A percentile compares a stretch with the other conserved stretches of the same genome.
phyloP scores from a whole-genome alignment of 2,113 vertebrate genomes.

The Puma concolor region DNA sequence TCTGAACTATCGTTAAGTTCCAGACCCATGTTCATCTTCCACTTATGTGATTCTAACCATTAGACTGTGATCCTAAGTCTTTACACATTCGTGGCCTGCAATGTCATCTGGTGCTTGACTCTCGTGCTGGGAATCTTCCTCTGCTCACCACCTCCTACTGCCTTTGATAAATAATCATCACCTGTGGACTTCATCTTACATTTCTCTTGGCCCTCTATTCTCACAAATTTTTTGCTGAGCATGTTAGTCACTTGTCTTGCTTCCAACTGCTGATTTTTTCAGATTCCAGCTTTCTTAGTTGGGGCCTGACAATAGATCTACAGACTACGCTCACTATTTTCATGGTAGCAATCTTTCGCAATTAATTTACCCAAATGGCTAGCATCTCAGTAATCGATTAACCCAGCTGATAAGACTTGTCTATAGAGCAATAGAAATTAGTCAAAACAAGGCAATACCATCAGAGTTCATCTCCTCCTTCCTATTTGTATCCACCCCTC shows the following conservation, averaged over 20 bases:
- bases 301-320: not conserved
- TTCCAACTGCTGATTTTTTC: not conserved
- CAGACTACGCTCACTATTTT: not conserved
- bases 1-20: not conserved
- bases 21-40: not conserved
- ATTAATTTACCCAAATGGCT: constrained; percentile 35
- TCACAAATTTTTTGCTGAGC: not conserved
- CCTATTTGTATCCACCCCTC: not conserved
- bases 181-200: not conserved
- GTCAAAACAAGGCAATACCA: not conserved
- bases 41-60: fast-evolving
- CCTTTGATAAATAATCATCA: not conserved
- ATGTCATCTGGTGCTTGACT: not conserved
- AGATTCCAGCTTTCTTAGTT: not conserved
- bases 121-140: not conserved
- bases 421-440: not conserved
- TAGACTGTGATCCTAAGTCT: no score
- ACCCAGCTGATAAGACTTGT: not conserved
- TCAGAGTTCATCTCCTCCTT: not conserved
- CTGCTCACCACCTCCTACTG: not conserved
- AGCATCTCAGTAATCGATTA: not conserved
- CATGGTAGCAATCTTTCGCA: not conserved
- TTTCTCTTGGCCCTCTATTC: not conserved
- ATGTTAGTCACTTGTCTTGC: not conserved
- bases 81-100: not conserved